Percentiles rank a stretch among this genome's conserved stretches.
phyloP scores from a whole-genome alignment of 2,113 vertebrate genomes.

The Zeus faber region DNA sequence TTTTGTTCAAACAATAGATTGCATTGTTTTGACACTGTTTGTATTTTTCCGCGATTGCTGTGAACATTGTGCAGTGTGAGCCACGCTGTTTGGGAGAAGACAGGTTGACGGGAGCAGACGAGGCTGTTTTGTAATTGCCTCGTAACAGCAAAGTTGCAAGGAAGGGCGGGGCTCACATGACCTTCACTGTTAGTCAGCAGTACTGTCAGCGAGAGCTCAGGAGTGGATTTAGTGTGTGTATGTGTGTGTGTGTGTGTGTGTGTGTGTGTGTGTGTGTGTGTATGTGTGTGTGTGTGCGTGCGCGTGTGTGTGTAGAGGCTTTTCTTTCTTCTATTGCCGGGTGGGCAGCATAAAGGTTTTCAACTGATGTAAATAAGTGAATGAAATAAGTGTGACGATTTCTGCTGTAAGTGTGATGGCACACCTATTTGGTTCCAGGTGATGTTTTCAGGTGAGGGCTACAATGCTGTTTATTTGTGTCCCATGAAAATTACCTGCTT shows the following conservation, averaged over 20 bases:
- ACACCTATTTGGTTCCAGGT: too few species aligned
- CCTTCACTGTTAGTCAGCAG: slow-evolving; percentile 39
- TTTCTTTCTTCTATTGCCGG: too few species aligned
- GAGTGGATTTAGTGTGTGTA: not conserved
- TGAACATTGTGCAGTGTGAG: not conserved
- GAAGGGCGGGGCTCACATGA: slow-evolving; percentile 14
- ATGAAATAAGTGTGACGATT: too few species aligned
- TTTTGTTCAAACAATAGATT: not conserved
- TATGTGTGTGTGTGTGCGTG: not conserved
- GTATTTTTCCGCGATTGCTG: too few species aligned
- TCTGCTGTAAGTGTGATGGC: too few species aligned
- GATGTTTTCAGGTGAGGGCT: too few species aligned
- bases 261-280: slow-evolving; percentile 2
- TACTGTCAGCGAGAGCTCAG: slow-evolving; percentile 13
- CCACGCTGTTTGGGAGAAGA: not conserved
- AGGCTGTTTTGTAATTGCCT: slow-evolving; percentile 26
- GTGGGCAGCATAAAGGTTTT: too few species aligned
- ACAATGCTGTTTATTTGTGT: too few species aligned
- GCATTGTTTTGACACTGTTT: not conserved
- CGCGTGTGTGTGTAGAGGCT: not conserved
- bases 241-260: slow-evolving; percentile 7
- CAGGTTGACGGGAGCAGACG: slow-evolving; percentile 11
- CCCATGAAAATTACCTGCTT: too few species aligned
- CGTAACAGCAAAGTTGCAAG: slow-evolving; percentile 27
- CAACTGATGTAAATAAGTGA: too few species aligned